Conservation (phyloP, 2,888 invertebrate genomes). For the Andrena fulva region DNA sequence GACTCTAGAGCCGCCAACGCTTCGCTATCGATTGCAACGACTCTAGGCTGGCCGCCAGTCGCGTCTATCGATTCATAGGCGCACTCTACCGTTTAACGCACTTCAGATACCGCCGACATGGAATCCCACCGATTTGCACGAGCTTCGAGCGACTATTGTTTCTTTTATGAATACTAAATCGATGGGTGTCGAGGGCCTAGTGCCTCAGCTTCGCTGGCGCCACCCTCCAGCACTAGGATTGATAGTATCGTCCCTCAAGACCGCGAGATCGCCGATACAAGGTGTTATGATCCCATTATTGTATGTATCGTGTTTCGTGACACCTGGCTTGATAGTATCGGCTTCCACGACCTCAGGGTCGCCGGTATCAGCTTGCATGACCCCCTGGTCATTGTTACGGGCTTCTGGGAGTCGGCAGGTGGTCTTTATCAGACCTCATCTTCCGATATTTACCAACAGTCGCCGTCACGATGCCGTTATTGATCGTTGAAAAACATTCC, state of each 20-base stretch:
- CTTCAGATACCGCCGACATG: background rate
- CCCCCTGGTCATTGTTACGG: constrained; percentile 17
- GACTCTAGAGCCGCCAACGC: background rate
- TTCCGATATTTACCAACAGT: constrained; percentile 22
- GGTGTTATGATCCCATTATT: constrained; percentile 14
- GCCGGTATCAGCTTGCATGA: constrained; percentile 29
- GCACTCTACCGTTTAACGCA: background rate
- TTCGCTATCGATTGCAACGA: constrained; percentile 2
- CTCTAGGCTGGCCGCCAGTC: background rate
- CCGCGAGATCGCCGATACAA: constrained; percentile 1
- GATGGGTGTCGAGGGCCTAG: background rate
- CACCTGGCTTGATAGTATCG: constrained; percentile 33
- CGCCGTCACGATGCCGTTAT: constrained; percentile 1
- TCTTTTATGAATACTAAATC: background rate
- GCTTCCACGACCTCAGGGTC: constrained; percentile 26
- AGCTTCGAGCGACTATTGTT: background rate
- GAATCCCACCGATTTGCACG: background rate
- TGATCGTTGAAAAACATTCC: background rate
- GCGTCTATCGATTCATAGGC: background rate
- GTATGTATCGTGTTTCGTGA: constrained; percentile 23
- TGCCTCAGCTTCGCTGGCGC: background rate
- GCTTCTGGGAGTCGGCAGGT: constrained; percentile 26
- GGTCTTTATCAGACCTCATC: constrained; percentile 20
- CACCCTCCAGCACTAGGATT: background rate
- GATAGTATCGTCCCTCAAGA: background rate